Evolutionary conservation across 2,888 invertebrate species (phyloP).

Genomic region (Sphaeridia pumilis): DNA sequence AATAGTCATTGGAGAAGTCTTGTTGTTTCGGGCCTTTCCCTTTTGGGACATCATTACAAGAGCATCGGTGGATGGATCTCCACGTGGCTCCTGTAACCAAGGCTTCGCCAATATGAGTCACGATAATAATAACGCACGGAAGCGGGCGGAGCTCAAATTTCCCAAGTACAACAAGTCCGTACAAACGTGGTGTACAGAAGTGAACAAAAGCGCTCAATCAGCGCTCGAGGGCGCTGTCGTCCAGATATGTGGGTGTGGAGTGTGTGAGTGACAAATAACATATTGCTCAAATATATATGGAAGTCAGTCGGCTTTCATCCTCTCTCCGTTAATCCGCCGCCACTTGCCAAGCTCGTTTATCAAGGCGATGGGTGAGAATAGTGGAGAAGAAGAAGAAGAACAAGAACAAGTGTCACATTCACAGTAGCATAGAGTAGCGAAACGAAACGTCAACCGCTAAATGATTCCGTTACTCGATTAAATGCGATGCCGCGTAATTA

Average conservation of each 20-base stretch:
- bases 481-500: constrained; percentile 1
- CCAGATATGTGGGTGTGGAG: not conserved
- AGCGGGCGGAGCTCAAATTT: no score
- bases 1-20: no score
- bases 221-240: not conserved
- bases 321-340: constrained; percentile 3
- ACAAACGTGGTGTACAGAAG: not conserved
- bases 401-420: not conserved
- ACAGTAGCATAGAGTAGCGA: not conserved
- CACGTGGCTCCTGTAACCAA: no score
- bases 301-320: no score
- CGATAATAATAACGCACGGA: no score
- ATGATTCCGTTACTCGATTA: not conserved
- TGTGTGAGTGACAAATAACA: constrained; percentile 10
- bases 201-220: not conserved
- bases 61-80: no score
- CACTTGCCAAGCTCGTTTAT: constrained; percentile 6
- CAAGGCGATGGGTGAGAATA: not conserved
- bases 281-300: no score
- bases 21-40: no score
- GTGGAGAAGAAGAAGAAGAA: not conserved
- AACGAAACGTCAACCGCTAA: not conserved
- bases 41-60: no score
- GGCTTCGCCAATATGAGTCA: no score
- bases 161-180: no score